These are phyloP conservation scores for Empidonax traillii DNA, from an alignment of 2,113 vertebrate species.

Conservation along the genomic window DNA sequence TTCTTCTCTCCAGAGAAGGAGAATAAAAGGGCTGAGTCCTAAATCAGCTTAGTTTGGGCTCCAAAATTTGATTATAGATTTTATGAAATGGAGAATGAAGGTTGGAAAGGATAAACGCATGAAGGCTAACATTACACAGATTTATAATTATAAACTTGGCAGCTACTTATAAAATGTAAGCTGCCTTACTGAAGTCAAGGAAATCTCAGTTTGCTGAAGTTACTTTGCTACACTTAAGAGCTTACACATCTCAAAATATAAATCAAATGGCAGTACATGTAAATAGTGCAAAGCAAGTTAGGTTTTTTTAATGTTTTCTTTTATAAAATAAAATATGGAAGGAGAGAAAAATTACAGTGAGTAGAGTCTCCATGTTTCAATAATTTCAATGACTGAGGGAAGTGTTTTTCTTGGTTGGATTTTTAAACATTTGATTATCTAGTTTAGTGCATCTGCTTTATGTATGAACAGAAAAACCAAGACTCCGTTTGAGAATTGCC, in stretches of 20 bases:
- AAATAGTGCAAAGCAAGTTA: neutral
- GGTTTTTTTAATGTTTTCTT: neutral
- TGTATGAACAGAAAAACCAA: neutral
- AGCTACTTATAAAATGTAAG: neutral
- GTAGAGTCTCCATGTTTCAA: neutral
- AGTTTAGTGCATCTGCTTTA: neutral
- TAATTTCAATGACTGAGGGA: neutral
- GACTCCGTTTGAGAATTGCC: neutral
- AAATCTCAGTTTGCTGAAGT: neutral
- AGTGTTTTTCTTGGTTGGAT: neutral
- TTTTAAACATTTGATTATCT: neutral
- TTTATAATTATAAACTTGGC: constrained; percentile 15
- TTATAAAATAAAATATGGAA: neutral
- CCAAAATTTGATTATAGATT: constrained; percentile 60
- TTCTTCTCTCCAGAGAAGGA: neutral
- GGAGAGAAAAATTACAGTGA: neutral
- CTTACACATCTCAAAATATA: neutral
- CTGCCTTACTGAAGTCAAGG: neutral
- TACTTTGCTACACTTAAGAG: neutral
- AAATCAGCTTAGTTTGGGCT: constrained; percentile 39
- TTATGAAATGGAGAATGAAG: constrained; percentile 20
- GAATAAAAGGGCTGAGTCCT: constrained; percentile 58
- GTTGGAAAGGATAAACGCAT: neutral
- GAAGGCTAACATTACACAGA: constrained; percentile 16
- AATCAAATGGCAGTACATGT: neutral